Base-by-base conservation (phyloP, 2,888 invertebrate species). In the Heteropelma amictum region DNA sequence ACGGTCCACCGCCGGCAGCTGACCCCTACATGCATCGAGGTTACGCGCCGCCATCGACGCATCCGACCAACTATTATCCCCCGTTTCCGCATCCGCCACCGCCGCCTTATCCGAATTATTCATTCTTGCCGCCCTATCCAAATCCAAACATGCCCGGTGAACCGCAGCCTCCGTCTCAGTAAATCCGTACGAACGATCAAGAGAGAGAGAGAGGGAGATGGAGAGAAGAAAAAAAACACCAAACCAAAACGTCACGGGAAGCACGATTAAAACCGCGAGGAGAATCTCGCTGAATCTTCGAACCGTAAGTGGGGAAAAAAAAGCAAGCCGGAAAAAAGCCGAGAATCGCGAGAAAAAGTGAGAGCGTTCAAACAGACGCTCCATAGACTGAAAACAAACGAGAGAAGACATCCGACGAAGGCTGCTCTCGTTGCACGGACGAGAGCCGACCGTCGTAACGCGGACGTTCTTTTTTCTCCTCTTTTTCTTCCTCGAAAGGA, bases 101-200 rank as follows among this genome's bases (percentile, higher is more conserved):
- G 17, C 88, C 89, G 38, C 92, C 92, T 82, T 92, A 92, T 86
- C 92, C 91, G 19, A 91, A 90, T 49, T 92, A 92, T 85, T 90
- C 91, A 10, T 90, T 90, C 78, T 87, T 91, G 60, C 87, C 88
- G 56, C 91, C 92, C 81, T 91, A 91, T 84, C 90, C 91, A 6
- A 89, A 89, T 77, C 89, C 88, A n/a, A 87, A 87, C 70, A 85
- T 88, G 80, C 85, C 88, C 65, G 85, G 88, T 56, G 88, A 90
- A 73, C 87, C 87, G 72, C 90, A 86, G 77, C 89, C 89, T 61
- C 88, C 90, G 51, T 80, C 85, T 72, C 89, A 89, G 75, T 88
- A 89, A 78, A 77, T 3, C 38, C 5, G 61, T 23, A 5, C 47
- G 47, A 10, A 49, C 45, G 7, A 4, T 21, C 6, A 21, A 64